Evolutionary conservation across 2,888 invertebrate species (phyloP).

Genomic region (Platycheirus rosarum): DNA sequence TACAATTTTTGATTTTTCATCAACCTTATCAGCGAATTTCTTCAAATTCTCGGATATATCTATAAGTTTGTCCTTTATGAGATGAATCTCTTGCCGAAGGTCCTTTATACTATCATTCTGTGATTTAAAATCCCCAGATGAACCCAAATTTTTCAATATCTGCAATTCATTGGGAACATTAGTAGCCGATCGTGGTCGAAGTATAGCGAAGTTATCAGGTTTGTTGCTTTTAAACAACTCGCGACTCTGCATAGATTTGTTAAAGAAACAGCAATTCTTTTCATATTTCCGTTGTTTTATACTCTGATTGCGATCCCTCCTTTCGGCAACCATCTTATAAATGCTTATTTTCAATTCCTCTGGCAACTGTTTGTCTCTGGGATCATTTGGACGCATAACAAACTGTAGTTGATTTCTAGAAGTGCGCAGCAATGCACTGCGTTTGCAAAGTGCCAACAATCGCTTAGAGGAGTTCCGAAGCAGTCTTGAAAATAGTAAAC

Average conservation of each 20-base stretch:
- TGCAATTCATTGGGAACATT: constrained; percentile 79
- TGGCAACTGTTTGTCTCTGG: constrained; percentile 89
- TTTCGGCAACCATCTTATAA: constrained; percentile 89
- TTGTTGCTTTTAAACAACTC: constrained; percentile 28
- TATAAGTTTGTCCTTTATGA: constrained; percentile 77
- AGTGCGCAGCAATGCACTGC: constrained; percentile 89
- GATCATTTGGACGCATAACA: constrained; percentile 92
- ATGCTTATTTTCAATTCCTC: constrained; percentile 89
- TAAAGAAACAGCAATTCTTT: constrained; percentile 81
- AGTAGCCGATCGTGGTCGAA: constrained; percentile 80
- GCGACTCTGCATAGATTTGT: constrained; percentile 72
- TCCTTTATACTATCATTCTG: constrained; percentile 77
- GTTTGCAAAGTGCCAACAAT: constrained; percentile 86
- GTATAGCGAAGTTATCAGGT: constrained; percentile 76
- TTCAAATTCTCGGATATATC: constrained; percentile 79
- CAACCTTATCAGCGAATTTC: constrained; percentile 78
- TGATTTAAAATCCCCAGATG: constrained; percentile 76
- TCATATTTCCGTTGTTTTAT: constrained; percentile 83
- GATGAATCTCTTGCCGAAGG: constrained; percentile 77
- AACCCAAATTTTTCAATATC: constrained; percentile 75
- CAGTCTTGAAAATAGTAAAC: constrained; percentile 90
- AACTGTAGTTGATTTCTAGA: constrained; percentile 89
- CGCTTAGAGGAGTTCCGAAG: constrained; percentile 87
- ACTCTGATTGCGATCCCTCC: constrained; percentile 85
- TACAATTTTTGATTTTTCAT: constrained; percentile 78